Evolutionary conservation across 64 coral and sea anemone species (phyloP).

Genomic region (Actinia equina): DNA sequence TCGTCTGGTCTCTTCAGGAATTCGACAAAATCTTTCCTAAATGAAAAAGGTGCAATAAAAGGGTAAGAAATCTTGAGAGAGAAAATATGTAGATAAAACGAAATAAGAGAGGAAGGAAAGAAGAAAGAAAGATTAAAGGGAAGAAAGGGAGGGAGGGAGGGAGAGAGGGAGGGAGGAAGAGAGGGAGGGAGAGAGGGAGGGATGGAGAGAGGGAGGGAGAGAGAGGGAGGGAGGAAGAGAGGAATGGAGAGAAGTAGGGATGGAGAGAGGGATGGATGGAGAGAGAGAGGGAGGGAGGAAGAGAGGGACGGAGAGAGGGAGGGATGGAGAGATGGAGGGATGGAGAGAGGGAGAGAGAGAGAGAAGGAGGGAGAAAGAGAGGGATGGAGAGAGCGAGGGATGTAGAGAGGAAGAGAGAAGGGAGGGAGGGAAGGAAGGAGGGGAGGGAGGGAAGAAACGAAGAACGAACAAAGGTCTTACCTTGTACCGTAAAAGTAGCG

Average conservation of each 20-base stretch:
- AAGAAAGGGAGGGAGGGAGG: too few species aligned
- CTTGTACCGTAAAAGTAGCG: slow-evolving; percentile 98
- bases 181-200: too few species aligned
- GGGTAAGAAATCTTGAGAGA: not conserved
- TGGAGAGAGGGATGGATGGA: too few species aligned
- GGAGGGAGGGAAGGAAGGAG: not conserved
- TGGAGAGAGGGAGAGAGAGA: too few species aligned
- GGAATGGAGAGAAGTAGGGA: too few species aligned
- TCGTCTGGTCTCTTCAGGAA: slow-evolving; percentile 93
- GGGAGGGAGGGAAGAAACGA: not conserved
- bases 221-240: too few species aligned
- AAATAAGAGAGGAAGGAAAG: not conserved
- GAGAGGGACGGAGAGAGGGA: too few species aligned
- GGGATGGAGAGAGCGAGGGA: not conserved
- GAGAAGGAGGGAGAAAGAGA: not conserved
- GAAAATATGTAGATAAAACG: not conserved
- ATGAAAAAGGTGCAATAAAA: not conserved
- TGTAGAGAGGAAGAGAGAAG: too few species aligned
- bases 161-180: too few species aligned
- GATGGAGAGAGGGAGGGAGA: too few species aligned
- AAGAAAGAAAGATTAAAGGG: not conserved
- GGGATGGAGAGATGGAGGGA: too few species aligned
- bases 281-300: too few species aligned
- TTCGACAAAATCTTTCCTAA: slow-evolving; percentile 85
- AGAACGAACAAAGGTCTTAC: slow-evolving; percentile 12